Base-by-base conservation (phyloP, 1,140 invertebrate genomes). In the Stenopsyche tienmushanensis region DNA sequence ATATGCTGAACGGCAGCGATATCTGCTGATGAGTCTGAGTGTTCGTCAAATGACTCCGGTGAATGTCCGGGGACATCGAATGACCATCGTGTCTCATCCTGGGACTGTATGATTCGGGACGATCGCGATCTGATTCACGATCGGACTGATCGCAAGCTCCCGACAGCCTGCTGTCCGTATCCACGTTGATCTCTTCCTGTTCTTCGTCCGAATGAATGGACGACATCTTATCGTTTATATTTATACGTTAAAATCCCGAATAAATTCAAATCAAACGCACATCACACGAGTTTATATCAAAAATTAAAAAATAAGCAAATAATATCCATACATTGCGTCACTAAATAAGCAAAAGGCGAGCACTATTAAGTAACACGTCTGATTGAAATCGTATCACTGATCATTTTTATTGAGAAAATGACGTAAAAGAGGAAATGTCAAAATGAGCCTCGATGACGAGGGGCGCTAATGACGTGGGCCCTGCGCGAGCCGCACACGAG, bases 1-100 rank as follows among this genome's bases (percentile, higher is more conserved):
- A 87, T 83, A 88, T 88, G 73, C 86, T 87, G 74, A 88, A 88
- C 34, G 86, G 86, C 60, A 88, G 71, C 69, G 85, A 86, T 71
- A 86, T 83, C 71, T 73, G 78, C 71, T 78, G 81, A 59, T 78
- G 73, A 39, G 77, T 78, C 71, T 84, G 83, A 21, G 76, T 75
- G 15, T 76, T 74, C 5, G 76, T 77, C 72, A 80, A 73, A 39
- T 79, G 77, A 1, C 75, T 77, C 62, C 74, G 78, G 41, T 70
- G 67, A 25, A 69, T 26, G 21, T 66, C 70, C 0, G 78, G 78
- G 0, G 77, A 80, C 65, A 77, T 75, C 10, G 73, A 76, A 29
- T 77, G 78, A 62, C 75, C 73, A 26, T 76, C 77, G 69, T 79
- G 75, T 34, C 63, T 39, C 29, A 62, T 65, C 25, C 57, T 29